These are phyloP conservation scores for Galeopsomyia nigrocyanea DNA, from an alignment of 2,888 invertebrate species.

Conservation along the genomic window DNA sequence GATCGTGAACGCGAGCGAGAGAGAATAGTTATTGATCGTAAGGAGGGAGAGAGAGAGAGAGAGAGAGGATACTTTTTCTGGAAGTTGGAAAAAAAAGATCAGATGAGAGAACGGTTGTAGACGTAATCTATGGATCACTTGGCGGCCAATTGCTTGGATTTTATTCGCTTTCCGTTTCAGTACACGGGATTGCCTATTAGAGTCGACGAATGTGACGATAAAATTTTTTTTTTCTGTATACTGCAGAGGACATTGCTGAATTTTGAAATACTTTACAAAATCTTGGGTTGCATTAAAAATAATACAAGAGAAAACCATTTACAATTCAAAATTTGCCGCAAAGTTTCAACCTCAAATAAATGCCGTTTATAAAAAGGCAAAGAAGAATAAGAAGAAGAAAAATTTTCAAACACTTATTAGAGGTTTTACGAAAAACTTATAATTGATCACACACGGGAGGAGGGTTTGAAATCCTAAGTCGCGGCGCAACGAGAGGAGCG, in stretches of 20 bases:
- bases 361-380: too few relatives aligned
- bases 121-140: conserved; percentile 1
- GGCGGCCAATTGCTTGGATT: background rate
- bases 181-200: too few relatives aligned
- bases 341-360: too few relatives aligned
- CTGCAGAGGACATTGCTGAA: background rate
- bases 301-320: too few relatives aligned
- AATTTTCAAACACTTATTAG: too few relatives aligned
- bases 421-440: conserved; percentile 9
- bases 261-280: background rate
- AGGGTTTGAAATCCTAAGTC: background rate
- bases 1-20: background rate
- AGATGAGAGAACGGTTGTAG: too few relatives aligned
- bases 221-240: background rate
- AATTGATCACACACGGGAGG: conserved; percentile 13
- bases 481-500: background rate
- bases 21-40: conserved; percentile 4
- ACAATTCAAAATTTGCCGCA: too few relatives aligned
- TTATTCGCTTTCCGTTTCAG: background rate
- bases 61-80: background rate
- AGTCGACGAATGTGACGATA: background rate
- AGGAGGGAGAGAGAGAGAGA: conserved; percentile 4
- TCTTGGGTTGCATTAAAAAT: too few relatives aligned
- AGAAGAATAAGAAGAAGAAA: too few relatives aligned
- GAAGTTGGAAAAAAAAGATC: too few relatives aligned